phyloP scores from a whole-genome alignment of 2,113 vertebrate species.

The Atrichornis clamosus region DNA sequence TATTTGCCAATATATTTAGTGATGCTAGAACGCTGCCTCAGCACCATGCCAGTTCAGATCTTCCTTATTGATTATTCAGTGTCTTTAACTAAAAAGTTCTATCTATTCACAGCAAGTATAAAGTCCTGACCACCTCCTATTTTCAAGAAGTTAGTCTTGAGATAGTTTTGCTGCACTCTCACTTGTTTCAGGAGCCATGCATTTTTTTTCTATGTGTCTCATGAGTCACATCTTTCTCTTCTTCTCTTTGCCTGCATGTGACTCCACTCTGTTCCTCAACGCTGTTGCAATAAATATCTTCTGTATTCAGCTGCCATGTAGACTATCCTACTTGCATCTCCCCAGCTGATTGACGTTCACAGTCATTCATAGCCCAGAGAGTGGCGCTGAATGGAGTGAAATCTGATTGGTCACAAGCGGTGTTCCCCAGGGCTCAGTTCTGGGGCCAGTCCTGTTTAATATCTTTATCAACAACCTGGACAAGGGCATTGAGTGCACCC shows the following conservation, averaged over 20 bases:
- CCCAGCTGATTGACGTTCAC: not conserved
- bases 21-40: not conserved
- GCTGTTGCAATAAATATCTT: conserved; percentile 2
- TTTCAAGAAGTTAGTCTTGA: conserved; percentile 8
- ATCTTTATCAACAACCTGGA: not conserved
- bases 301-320: conserved; percentile 2
- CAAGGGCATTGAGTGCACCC: not conserved
- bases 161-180: not conserved
- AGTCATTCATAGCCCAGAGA: not conserved
- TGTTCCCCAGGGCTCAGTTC: not conserved
- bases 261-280: not conserved
- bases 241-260: not conserved
- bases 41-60: not conserved
- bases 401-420: not conserved
- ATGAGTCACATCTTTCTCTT: not conserved
- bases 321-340: not conserved
- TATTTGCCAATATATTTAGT: not conserved
- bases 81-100: conserved; percentile 7
- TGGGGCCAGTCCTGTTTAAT: not conserved
- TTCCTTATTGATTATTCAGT: not conserved
- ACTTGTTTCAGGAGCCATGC: not conserved
- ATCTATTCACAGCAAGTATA: not conserved
- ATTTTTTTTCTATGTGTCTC: not conserved
- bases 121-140: not conserved
- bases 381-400: not conserved